phyloP scores from a whole-genome alignment of 2,888 invertebrate species.

The Oxycera nigricornis region DNA sequence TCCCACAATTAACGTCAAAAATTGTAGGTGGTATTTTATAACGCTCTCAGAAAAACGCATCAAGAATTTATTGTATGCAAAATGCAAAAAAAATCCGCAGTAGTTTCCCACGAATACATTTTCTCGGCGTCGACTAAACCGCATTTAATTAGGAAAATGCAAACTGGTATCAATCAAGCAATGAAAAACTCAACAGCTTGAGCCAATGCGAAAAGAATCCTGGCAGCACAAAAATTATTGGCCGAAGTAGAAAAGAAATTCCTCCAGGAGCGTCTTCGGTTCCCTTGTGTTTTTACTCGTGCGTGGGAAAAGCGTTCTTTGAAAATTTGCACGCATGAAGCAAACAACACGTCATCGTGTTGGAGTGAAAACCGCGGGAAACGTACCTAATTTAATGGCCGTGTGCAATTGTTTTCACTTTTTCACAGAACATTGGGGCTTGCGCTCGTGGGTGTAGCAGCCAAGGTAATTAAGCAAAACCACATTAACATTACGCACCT shows the following conservation, averaged over 20 bases:
- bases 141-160: neutral
- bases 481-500: conserved; percentile 13
- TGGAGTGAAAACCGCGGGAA: neutral
- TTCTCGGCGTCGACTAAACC: neutral
- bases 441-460: neutral
- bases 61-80: conserved; percentile 15
- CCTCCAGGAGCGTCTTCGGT: neutral
- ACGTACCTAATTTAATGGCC: conserved; percentile 3
- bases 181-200: neutral
- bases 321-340: neutral
- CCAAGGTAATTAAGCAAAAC: neutral
- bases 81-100: neutral
- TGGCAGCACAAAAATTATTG: neutral
- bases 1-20: too few species aligned
- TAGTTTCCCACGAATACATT: conserved; percentile 1
- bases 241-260: neutral
- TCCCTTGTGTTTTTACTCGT: neutral
- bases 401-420: conserved; percentile 14
- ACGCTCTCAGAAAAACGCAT: neutral
- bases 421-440: neutral
- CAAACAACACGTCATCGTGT: neutral
- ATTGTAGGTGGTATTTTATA: too few species aligned
- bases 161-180: conserved; percentile 1
- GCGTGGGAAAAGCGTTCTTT: conserved; percentile 7
- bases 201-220: neutral